Conservation (phyloP, 2,888 invertebrate genomes). For the Xanthia icteritia region DNA sequence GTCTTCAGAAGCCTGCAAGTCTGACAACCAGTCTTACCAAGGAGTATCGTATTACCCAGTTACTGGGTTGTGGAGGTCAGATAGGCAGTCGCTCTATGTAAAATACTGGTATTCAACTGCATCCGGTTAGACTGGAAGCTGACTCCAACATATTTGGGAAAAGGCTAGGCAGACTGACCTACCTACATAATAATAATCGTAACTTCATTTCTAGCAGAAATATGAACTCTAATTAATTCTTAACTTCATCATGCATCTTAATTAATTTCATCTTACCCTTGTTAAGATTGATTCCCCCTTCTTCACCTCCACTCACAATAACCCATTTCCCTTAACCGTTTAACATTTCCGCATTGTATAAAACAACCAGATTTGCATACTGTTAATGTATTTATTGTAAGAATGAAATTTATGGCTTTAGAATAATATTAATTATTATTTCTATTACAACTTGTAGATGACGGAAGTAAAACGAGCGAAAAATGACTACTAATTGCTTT, state of each 20-base stretch:
- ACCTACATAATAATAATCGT: neutral
- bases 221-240: neutral
- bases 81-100: no score
- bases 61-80: no score
- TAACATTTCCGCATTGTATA: slow-evolving; percentile 5
- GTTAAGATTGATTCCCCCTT: neutral
- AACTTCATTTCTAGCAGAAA: slow-evolving; percentile 11
- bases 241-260: neutral
- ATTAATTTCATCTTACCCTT: neutral
- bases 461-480: slow-evolving; percentile 11
- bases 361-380: slow-evolving; percentile 12
- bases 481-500: neutral
- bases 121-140: no score
- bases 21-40: no score
- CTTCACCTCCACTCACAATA: neutral
- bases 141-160: no score
- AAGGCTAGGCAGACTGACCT: no score
- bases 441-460: slow-evolving; percentile 17
- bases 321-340: neutral
- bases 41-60: no score
- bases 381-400: neutral
- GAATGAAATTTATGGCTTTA: slow-evolving; percentile 10
- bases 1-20: no score
- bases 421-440: slow-evolving; percentile 7
- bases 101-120: no score